Evolutionary conservation across 2,797 vertebrate species (phyloP).

Genomic region (Pygocentrus nattereri): DNA sequence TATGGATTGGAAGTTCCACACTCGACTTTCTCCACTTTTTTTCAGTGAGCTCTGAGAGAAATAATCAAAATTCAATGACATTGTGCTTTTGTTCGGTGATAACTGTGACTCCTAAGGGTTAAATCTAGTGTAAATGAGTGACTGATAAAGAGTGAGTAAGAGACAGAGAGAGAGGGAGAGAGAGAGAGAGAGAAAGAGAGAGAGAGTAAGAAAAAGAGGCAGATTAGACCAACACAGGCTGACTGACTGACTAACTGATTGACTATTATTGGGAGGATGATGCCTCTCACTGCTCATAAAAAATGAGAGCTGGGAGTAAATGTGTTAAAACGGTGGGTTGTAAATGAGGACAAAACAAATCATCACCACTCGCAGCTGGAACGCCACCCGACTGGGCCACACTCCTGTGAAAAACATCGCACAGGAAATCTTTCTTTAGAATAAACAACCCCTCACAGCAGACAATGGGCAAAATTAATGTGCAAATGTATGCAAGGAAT

Average conservation of each 20-base stretch:
- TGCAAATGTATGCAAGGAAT: conserved; percentile 99
- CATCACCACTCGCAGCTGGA: conserved; percentile 81
- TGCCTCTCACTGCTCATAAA: conserved; percentile 45
- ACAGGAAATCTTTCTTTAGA: conserved; percentile 73
- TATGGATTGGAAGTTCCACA: background rate
- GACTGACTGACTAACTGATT: conserved; percentile 51
- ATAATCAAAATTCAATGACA: background rate
- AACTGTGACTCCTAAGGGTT: background rate
- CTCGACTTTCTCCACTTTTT: background rate
- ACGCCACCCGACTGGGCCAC: conserved; percentile 79
- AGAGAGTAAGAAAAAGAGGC: no score
- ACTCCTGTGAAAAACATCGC: conserved; percentile 79
- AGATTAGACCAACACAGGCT: conserved; percentile 21
- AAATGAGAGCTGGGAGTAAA: conserved; percentile 70
- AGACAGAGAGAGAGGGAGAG: background rate
- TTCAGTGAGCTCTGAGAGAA: background rate
- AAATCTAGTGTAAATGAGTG: background rate
- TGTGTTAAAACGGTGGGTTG: conserved; percentile 77
- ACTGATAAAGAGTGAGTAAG: background rate
- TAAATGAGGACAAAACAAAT: conserved; percentile 82
- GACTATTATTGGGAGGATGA: conserved; percentile 45
- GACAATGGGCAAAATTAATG: conserved; percentile 98
- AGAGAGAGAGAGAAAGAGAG: background rate
- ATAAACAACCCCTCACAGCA: conserved; percentile 78
- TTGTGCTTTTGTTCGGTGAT: background rate